These are phyloP conservation scores for Heliothis subflexa DNA, from an alignment of 1,140 invertebrate genomes.

Conservation along the genomic window DNA sequence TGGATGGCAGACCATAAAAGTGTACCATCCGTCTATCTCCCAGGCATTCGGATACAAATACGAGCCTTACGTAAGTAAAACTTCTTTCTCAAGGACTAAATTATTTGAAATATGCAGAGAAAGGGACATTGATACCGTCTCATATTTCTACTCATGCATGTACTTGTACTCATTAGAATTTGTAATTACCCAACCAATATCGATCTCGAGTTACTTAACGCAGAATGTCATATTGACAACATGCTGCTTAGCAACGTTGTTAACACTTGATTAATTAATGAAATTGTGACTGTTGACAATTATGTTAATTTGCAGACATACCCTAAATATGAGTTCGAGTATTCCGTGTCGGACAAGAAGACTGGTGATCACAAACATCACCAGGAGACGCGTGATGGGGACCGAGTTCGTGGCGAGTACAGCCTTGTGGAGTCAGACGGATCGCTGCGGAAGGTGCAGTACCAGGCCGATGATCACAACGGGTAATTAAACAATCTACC, in stretches of 20 bases:
- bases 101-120: conserved; percentile 27
- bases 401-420: conserved; percentile 88
- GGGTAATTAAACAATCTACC: conserved; percentile 63
- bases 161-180: conserved; percentile 39
- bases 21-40: conserved; percentile 66
- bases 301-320: conserved; percentile 68
- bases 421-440: conserved; percentile 89
- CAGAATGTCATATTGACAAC: conserved; percentile 31
- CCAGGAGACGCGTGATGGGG: conserved; percentile 85
- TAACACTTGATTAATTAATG: background rate
- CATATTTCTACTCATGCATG: conserved; percentile 13
- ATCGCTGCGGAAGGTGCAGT: conserved; percentile 87
- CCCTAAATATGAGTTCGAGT: conserved; percentile 87
- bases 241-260: conserved; percentile 13
- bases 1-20: conserved; percentile 68
- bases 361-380: conserved; percentile 87
- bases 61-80: conserved; percentile 70
- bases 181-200: conserved; percentile 35
- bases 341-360: conserved; percentile 85
- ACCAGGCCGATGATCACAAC: conserved; percentile 77
- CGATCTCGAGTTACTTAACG: conserved; percentile 20
- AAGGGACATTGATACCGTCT: conserved; percentile 33
- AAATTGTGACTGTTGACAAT: background rate
- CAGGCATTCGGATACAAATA: conserved; percentile 59
- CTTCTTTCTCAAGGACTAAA: conserved; percentile 35